Conservation (phyloP, 2,113 vertebrate genomes). For the Cyprinus carpio region DNA sequence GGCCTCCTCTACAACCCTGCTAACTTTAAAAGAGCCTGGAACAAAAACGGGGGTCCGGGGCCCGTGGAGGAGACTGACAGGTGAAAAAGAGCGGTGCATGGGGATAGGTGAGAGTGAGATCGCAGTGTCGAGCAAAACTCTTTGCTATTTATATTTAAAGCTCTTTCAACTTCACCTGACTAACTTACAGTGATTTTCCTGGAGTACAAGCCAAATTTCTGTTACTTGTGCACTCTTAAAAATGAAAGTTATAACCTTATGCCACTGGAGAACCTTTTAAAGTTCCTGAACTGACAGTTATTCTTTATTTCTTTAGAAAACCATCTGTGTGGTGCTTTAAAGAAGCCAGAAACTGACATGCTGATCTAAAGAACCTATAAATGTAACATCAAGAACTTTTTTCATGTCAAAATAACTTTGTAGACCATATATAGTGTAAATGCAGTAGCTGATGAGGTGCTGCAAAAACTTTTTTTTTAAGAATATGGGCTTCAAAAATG, state of each 20-base stretch:
- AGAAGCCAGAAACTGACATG: not conserved
- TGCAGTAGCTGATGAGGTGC: not conserved
- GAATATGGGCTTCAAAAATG: not conserved
- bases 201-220: slow-evolving; percentile 3
- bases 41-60: slow-evolving; percentile 9
- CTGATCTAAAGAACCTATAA: slow-evolving; percentile 9
- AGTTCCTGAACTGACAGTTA: not conserved
- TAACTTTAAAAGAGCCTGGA: slow-evolving; percentile 42
- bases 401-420: not conserved
- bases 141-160: not conserved
- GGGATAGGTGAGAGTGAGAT: slow-evolving; percentile 25
- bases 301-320: not conserved
- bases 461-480: not conserved
- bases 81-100: slow-evolving; percentile 9
- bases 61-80: slow-evolving; percentile 33
- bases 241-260: not conserved
- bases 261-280: not conserved
- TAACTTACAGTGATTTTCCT: not conserved
- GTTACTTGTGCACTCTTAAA: not conserved
- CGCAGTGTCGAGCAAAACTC: not conserved
- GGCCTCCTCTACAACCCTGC: slow-evolving; percentile 43
- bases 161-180: slow-evolving; percentile 4
- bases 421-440: not conserved
- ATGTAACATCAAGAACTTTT: not conserved
- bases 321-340: slow-evolving; percentile 3